Evolutionary conservation across 2,797 vertebrate genomes (phyloP), one percentile per base, ranked within the genome.

Genomic region (Xyrichtys novacula): DNA sequence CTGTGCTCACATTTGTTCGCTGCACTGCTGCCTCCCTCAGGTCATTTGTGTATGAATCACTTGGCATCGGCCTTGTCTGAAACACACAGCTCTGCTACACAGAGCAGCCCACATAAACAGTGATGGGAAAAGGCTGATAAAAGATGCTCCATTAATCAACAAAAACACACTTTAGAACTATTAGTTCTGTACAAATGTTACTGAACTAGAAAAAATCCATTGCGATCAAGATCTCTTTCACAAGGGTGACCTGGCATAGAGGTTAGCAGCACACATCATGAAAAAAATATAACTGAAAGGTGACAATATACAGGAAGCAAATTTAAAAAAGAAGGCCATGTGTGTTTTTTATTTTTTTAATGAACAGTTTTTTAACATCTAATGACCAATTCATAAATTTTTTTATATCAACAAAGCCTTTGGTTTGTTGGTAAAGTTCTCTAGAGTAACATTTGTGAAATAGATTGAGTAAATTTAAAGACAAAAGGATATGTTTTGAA

Each of bases 1-100:
- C 82, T 82, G 80, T 73, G 77, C 85, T 87, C 87, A 90, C 89
- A 80, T 92, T 93, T 94, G 92, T 88, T 94, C 89, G 87, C 89
- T 93, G 90, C 93, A 90, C 91, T 95, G 91, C 93, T 94, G 94
- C 94, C 94, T 94, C 94, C 94, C 92, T 93, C 93, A 94, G 94
- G 94, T 90, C 89, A 91, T 90, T 89, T 88, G 81, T 82, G 91
- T 87, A 71, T 85, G 81, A 88, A 90, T 89, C 88, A 80, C 74
- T 87, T 87, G 84, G 87, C 87, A 75, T 87, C 61, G 66, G 67
- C 66, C 69, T 73, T 80, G 64, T 75, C 66, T 39, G 52, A 72
- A 84, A 83, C 86, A 74, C 74, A 66, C 67, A 53, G 65, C 60
- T 66, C 74, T 60, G 82, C 80, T 72, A 65, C 74, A 29, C 42